phyloP scores from a whole-genome alignment of 1,140 invertebrate species.

The Drepana arcuata region DNA sequence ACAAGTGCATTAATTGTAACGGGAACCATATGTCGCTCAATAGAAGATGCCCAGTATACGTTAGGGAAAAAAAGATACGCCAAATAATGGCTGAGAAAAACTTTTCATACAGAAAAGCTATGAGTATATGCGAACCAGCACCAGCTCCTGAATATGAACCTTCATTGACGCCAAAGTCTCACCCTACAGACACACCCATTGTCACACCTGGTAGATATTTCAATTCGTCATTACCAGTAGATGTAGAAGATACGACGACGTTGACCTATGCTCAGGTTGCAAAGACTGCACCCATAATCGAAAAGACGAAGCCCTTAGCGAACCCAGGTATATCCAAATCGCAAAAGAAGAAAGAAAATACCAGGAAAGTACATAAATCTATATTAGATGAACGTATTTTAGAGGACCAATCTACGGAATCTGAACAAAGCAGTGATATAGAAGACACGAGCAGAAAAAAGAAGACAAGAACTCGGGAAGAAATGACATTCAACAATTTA shows the following conservation, averaged over 20 bases:
- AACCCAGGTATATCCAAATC: not conserved
- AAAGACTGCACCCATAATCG: not conserved
- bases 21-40: constrained; percentile 15
- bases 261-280: not conserved
- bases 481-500: too few relatives aligned
- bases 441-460: too few relatives aligned
- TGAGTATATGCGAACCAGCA: constrained; percentile 9
- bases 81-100: constrained; percentile 19
- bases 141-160: not conserved
- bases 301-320: not conserved
- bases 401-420: too few relatives aligned
- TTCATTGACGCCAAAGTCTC: not conserved
- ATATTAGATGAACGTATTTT: too few relatives aligned
- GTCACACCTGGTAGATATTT: too few relatives aligned
- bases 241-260: not conserved
- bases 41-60: constrained; percentile 15
- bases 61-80: constrained; percentile 20
- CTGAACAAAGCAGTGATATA: too few relatives aligned
- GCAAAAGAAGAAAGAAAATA: not conserved
- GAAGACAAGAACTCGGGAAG: too few relatives aligned
- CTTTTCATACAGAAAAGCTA: constrained; percentile 18
- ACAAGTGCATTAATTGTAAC: constrained; percentile 22
- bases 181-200: not conserved
- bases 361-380: too few relatives aligned
- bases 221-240: too few relatives aligned